phyloP scores from a whole-genome alignment of 2,888 invertebrate species.

The Matsumyia berberina region DNA sequence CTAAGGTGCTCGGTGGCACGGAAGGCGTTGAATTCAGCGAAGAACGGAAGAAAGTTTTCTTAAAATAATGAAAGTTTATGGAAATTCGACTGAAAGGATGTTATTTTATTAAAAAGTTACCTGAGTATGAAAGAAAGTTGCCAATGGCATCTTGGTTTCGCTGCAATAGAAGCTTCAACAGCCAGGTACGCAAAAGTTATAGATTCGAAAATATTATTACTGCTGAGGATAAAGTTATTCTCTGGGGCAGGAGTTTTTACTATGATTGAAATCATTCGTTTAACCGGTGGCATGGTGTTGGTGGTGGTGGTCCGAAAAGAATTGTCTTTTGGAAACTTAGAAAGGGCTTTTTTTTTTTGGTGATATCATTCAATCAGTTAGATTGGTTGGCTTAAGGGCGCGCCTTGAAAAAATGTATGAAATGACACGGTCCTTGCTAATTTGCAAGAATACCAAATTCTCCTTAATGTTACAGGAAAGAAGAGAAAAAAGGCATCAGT shows the following conservation, averaged over 20 bases:
- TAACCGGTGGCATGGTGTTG: conserved; percentile 37
- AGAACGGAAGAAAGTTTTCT: conserved; percentile 63
- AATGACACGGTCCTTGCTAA: background rate
- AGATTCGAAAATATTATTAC: conserved; percentile 72
- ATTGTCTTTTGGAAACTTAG: conserved; percentile 55
- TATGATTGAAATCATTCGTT: conserved; percentile 72
- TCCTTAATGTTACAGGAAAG: background rate
- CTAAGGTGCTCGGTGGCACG: conserved; percentile 52
- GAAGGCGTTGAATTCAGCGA: conserved; percentile 40
- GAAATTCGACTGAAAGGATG: conserved; percentile 71
- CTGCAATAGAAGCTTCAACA: conserved; percentile 65
- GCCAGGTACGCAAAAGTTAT: conserved; percentile 45
- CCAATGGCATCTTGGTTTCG: conserved; percentile 71
- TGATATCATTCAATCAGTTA: conserved; percentile 55
- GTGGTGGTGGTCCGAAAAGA: conserved; percentile 57
- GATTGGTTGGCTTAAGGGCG: conserved; percentile 54
- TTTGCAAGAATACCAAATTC: background rate
- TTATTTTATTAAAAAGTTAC: conserved; percentile 74
- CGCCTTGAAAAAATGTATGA: background rate
- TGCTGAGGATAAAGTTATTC: conserved; percentile 69
- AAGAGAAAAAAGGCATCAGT: background rate
- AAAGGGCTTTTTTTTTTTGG: conserved; percentile 2
- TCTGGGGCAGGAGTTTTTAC: conserved; percentile 46
- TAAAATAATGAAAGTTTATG: conserved; percentile 74
- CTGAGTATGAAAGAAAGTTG: conserved; percentile 71